Evolutionary conservation across 2,888 invertebrate genomes (phyloP).

Genomic region (Tromatobia lineatoria): DNA sequence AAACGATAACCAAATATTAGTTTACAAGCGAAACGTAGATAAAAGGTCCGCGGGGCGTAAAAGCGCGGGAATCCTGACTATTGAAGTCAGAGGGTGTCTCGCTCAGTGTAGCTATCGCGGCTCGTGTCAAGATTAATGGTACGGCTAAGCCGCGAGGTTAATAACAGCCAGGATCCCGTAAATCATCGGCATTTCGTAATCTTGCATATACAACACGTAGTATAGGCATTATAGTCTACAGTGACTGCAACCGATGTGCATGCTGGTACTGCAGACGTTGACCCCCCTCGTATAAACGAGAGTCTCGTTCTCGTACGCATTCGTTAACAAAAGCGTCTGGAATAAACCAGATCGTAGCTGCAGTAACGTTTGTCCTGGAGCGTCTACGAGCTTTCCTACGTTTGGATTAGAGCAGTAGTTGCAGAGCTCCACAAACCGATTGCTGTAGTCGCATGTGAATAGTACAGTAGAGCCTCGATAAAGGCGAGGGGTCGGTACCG

Average conservation of each 20-base stretch:
- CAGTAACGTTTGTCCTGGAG: slow-evolving; percentile 10
- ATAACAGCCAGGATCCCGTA: slow-evolving; percentile 60
- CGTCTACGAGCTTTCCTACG: not conserved
- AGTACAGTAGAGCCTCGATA: not conserved
- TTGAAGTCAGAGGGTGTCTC: slow-evolving; percentile 23
- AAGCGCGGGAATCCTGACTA: slow-evolving; percentile 20
- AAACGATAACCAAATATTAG: slow-evolving; percentile 53
- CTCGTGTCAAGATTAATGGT: slow-evolving; percentile 59
- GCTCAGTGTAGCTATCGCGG: slow-evolving; percentile 12
- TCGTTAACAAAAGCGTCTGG: slow-evolving; percentile 10
- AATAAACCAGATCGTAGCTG: slow-evolving; percentile 6
- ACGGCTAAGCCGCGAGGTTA: slow-evolving; percentile 54
- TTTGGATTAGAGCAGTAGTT: not conserved
- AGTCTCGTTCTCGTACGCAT: not conserved
- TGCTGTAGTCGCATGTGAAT: not conserved
- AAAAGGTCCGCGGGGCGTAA: slow-evolving; percentile 12
- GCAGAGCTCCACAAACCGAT: not conserved
- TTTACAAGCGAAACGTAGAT: slow-evolving; percentile 41
- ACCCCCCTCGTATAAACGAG: slow-evolving; percentile 8
- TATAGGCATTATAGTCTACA: not conserved
- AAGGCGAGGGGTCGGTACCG: too few relatives aligned
- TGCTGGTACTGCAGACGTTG: not conserved
- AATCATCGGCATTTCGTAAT: slow-evolving; percentile 64
- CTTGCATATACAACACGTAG: not conserved
- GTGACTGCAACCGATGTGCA: not conserved